phyloP scores from a whole-genome alignment of 2,113 vertebrate species.

The Carettochelys insculpta region DNA sequence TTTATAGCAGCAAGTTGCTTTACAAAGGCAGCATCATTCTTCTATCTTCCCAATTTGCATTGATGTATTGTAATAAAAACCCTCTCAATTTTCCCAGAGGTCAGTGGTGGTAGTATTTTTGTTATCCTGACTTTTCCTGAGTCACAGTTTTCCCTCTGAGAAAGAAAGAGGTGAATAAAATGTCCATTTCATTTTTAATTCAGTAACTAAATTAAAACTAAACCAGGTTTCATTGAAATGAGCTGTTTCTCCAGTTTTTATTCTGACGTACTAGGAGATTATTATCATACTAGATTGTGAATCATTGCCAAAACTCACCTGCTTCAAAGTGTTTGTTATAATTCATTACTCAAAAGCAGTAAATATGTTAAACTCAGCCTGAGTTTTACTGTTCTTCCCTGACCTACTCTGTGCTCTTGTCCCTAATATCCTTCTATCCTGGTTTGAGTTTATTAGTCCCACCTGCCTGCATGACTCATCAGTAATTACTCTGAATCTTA shows the following conservation, averaged over 20 bases:
- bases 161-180: not conserved
- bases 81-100: not conserved
- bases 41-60: not conserved
- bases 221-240: not conserved
- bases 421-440: not conserved
- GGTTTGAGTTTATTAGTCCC: not conserved
- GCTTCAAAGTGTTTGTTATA: not conserved
- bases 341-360: not conserved
- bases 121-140: not conserved
- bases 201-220: slow-evolving; percentile 8
- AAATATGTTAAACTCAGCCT: not conserved
- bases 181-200: accelerated
- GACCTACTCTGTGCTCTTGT: not conserved
- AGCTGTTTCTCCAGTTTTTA: not conserved
- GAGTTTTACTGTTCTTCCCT: not conserved
- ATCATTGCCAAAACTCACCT: not conserved
- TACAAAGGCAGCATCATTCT: not conserved
- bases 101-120: not conserved
- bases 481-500: not conserved
- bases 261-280: not conserved
- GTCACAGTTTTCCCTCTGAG: not conserved
- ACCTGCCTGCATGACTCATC: not conserved
- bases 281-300: not conserved
- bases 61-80: not conserved
- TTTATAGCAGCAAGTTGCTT: not conserved